Percentiles rank a stretch among this genome's conserved stretches.
Conservation (phyloP, 53 echinoderm and acorn worm species). For the Stichopus horrens region DNA sequence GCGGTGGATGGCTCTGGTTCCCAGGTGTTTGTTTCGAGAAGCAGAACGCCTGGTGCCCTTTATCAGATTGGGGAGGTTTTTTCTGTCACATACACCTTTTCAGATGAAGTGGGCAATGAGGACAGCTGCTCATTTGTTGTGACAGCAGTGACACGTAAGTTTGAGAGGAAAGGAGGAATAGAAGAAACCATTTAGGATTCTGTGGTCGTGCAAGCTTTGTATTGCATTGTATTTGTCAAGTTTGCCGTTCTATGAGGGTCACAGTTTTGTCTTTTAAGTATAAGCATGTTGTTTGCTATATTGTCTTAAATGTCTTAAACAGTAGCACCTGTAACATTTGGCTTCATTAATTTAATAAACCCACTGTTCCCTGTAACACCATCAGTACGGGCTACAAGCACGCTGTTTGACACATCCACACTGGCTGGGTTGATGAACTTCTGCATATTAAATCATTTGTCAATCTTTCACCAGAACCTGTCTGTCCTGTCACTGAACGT, state of each 20-base stretch:
- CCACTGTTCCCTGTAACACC: too few relatives aligned
- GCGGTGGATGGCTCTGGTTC: conserved; percentile 61
- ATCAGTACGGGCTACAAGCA: too few relatives aligned
- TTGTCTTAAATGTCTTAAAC: too few relatives aligned
- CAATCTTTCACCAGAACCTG: neutral
- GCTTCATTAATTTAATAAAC: too few relatives aligned
- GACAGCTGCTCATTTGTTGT: conserved; percentile 58
- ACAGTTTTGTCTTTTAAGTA: too few relatives aligned
- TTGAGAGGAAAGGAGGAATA: neutral
- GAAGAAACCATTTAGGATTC: too few relatives aligned
- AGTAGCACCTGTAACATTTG: too few relatives aligned
- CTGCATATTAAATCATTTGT: neutral
- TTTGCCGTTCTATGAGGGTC: too few relatives aligned
- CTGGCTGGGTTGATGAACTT: neutral
- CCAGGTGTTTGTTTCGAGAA: conserved; percentile 19
- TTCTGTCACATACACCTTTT: conserved; percentile 63
- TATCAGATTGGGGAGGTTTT: conserved; percentile 48
- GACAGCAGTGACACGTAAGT: neutral
- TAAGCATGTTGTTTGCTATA: too few relatives aligned
- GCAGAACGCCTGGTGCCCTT: conserved; percentile 48
- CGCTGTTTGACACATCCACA: too few relatives aligned
- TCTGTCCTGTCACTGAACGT: neutral
- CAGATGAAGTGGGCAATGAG: conserved; percentile 54
- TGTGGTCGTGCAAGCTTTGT: too few relatives aligned
- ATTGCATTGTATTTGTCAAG: too few relatives aligned